phyloP scores from a whole-genome alignment of 1,140 invertebrate genomes.

The Pseudomyrmex flavicornis region DNA sequence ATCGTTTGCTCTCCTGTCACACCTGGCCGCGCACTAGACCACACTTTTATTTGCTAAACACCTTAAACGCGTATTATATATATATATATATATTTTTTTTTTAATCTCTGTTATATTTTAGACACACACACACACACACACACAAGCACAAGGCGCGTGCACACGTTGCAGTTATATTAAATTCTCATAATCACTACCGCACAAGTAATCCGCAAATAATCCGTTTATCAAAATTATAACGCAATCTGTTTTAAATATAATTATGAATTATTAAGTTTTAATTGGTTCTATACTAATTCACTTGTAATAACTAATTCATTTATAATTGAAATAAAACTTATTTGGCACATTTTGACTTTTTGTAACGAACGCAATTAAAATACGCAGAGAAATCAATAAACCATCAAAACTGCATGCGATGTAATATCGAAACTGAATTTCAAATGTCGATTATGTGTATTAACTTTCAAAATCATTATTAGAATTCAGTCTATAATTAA shows the following conservation, averaged over 20 bases:
- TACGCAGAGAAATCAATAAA: constrained; percentile 41
- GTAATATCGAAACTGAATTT: constrained; percentile 59
- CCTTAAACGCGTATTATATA: neutral
- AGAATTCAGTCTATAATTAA: constrained; percentile 52
- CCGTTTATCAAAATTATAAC: neutral
- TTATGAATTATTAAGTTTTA: constrained; percentile 19
- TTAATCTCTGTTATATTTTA: neutral
- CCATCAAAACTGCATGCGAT: constrained; percentile 49
- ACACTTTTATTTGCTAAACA: neutral
- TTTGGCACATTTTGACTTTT: neutral
- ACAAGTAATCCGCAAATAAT: neutral
- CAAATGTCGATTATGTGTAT: constrained; percentile 71
- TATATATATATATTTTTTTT: neutral
- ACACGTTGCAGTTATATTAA: constrained; percentile 15
- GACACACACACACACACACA: too few species aligned
- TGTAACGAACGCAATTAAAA: neutral
- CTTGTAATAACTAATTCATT: neutral
- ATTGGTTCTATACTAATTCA: constrained; percentile 24
- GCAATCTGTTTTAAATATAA: constrained; percentile 1
- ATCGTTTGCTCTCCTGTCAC: constrained; percentile 5
- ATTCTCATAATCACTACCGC: neutral
- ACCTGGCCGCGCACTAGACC: neutral
- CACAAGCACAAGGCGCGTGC: too few species aligned
- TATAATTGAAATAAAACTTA: neutral
- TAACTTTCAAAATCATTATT: constrained; percentile 55